Evolutionary conservation across 2,113 vertebrate genomes (phyloP).

Genomic region (Chionis minor): DNA sequence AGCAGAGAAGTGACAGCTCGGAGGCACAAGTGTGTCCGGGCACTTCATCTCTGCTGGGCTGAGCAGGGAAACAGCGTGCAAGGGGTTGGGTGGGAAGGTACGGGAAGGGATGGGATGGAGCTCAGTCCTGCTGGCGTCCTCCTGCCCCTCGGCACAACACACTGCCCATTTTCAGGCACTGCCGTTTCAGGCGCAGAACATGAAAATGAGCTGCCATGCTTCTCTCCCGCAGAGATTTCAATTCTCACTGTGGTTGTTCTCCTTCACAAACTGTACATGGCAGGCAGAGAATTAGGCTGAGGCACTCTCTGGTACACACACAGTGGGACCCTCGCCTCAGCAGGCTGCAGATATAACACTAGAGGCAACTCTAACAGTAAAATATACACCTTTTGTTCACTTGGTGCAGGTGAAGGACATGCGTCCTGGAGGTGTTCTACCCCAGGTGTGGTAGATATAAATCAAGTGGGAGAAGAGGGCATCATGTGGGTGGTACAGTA

Average conservation of each 20-base stretch:
- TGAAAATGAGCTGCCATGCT: not conserved
- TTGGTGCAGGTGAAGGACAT: fast-evolving
- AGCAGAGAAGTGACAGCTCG: not conserved
- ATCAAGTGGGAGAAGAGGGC: not conserved
- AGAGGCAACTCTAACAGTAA: not conserved
- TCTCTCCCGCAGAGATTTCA: not conserved
- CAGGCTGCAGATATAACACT: not conserved
- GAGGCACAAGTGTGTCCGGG: not conserved
- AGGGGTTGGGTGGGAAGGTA: not conserved
- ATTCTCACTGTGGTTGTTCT: not conserved
- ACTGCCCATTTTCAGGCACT: not conserved
- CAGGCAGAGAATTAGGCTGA: not conserved
- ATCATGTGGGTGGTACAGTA: fast-evolving
- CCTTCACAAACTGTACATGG: not conserved
- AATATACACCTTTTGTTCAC: not conserved
- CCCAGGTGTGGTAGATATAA: not conserved
- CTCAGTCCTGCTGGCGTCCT: not conserved
- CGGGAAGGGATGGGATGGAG: not conserved
- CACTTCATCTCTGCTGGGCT: not conserved
- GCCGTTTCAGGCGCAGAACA: not conserved
- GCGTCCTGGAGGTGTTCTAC: not conserved
- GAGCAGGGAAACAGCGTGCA: fast-evolving
- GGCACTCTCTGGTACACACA: not conserved
- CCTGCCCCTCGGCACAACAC: not conserved
- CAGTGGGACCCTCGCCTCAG: not conserved